Conservation (phyloP, 2,797 vertebrate species). For the Schizothorax lantsangensis region DNA sequence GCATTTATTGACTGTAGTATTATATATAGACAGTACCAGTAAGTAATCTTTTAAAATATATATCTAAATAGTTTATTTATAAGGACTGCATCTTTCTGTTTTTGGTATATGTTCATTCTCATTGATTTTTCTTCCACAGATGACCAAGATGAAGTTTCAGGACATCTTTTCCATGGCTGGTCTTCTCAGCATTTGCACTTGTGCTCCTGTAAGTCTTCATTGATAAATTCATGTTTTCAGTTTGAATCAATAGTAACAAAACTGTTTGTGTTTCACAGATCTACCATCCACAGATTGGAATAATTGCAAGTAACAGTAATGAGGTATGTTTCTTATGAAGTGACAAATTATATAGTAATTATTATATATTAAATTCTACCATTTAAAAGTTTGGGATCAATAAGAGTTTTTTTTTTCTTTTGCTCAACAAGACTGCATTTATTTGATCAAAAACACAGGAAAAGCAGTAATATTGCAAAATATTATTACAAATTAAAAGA, state of each 20-base stretch:
- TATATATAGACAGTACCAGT: not conserved
- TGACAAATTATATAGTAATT: no score
- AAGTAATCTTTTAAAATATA: not conserved
- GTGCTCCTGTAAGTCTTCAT: slow-evolving; percentile 53
- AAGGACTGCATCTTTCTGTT: not conserved
- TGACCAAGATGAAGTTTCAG: slow-evolving; percentile 52
- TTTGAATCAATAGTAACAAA: not conserved
- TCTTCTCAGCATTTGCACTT: slow-evolving; percentile 46
- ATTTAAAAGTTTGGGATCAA: not conserved
- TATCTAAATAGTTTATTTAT: not conserved
- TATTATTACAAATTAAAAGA: not conserved
- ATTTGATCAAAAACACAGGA: not conserved
- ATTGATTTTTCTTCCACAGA: slow-evolving; percentile 2
- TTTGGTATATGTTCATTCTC: not conserved
- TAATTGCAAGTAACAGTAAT: slow-evolving; percentile 61
- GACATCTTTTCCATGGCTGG: slow-evolving; percentile 20
- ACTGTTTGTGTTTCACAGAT: slow-evolving; percentile 34
- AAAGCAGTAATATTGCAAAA: not conserved
- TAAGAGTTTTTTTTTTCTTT: not conserved
- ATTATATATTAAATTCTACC: not conserved
- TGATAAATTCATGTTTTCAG: not conserved
- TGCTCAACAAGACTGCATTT: not conserved
- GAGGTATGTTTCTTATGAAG: slow-evolving; percentile 42
- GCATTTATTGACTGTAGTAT: not conserved
- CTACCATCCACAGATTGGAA: slow-evolving; percentile 55